Percentiles rank a stretch among this genome's conserved stretches.
These are phyloP conservation scores for Pollenia griseotomentosa DNA, from an alignment of 2,888 invertebrate genomes.

Conservation along the genomic window DNA sequence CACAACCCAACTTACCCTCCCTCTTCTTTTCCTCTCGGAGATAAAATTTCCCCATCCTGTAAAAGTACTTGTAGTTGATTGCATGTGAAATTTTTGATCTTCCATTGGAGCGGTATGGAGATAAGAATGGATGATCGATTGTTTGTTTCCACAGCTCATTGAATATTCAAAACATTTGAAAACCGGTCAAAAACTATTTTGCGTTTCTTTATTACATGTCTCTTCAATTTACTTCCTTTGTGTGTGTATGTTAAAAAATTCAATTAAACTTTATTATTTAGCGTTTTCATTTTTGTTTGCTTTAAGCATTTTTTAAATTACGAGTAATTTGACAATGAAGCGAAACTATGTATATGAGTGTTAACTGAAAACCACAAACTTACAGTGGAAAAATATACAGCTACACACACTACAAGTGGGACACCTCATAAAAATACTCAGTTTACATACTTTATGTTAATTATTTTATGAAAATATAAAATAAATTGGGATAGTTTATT, in stretches of 20 bases:
- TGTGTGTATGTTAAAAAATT: not conserved
- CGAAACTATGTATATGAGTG: not conserved
- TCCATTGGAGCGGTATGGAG: conserved; percentile 22
- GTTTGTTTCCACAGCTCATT: conserved; percentile 48
- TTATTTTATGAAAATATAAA: no score
- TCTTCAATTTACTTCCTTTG: not conserved
- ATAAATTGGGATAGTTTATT: no score
- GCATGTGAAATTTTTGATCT: conserved; percentile 44
- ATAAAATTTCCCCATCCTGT: not conserved
- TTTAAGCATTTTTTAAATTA: not conserved
- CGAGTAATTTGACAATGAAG: not conserved
- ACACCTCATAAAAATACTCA: no score
- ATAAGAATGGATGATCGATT: conserved; percentile 16
- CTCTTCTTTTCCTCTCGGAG: not conserved
- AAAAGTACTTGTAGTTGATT: conserved; percentile 24
- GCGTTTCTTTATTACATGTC: conserved; percentile 1
- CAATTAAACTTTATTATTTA: not conserved
- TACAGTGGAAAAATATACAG: no score
- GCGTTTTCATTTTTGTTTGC: not conserved
- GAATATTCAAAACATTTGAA: conserved; percentile 62
- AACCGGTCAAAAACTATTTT: not conserved
- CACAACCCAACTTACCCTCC: not conserved
- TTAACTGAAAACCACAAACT: no score
- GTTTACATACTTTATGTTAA: no score
- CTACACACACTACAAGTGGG: no score